phyloP scores from a whole-genome alignment of 2,113 vertebrate species.

The Delphinus delphis region DNA sequence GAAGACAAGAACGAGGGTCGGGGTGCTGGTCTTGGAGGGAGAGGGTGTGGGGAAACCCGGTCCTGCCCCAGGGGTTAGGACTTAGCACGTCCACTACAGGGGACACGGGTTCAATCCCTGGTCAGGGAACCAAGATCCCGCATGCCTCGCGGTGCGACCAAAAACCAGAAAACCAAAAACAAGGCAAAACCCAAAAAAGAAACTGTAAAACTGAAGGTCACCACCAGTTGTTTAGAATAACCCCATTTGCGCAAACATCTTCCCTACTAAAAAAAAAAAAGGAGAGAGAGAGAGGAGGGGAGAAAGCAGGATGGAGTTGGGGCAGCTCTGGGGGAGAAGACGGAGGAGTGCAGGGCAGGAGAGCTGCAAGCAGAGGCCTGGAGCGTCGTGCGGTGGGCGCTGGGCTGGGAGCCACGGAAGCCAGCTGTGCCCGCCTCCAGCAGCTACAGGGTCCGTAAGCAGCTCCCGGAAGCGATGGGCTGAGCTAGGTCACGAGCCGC shows the following conservation, averaged over 20 bases:
- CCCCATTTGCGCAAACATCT: too few species aligned
- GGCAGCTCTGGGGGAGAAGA: neutral
- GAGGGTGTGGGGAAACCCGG: accelerated
- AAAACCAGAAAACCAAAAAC: too few species aligned
- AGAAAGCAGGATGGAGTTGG: neutral
- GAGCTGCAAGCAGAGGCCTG: accelerated
- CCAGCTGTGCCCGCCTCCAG: accelerated
- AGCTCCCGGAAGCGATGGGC: neutral
- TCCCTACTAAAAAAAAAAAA: too few species aligned
- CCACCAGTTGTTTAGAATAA: too few species aligned
- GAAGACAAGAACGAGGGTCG: accelerated
- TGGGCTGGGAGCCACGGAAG: neutral
- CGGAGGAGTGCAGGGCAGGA: accelerated
- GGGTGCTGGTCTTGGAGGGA: neutral
- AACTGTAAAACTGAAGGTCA: too few species aligned
- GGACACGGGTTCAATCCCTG: too few species aligned
- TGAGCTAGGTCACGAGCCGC: neutral
- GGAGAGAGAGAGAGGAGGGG: too few species aligned
- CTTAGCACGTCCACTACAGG: too few species aligned
- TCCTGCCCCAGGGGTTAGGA: too few species aligned
- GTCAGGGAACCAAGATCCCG: too few species aligned
- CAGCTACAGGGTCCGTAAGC: accelerated
- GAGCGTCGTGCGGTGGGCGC: accelerated
- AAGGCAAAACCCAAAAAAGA: too few species aligned
- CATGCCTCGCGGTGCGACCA: too few species aligned